These are phyloP conservation scores for Peromyscus melanophrys DNA, from an alignment of 2,797 vertebrate genomes.

Conservation along the genomic window DNA sequence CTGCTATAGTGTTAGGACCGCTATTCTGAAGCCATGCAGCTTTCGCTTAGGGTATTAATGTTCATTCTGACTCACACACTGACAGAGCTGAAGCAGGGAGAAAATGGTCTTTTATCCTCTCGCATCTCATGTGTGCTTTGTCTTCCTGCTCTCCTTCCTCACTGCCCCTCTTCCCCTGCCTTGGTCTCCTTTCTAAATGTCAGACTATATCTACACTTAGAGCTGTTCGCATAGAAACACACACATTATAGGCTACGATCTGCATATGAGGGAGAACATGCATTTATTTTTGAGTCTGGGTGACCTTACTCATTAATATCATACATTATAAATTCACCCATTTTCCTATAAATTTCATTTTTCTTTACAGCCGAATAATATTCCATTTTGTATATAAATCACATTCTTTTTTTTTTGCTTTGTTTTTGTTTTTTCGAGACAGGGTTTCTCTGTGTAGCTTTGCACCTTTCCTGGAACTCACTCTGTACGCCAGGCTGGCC, in stretches of 20 bases:
- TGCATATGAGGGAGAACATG: not conserved
- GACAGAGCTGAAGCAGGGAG: not conserved
- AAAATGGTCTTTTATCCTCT: not conserved
- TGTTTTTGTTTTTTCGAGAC: too few relatives aligned
- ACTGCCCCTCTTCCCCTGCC: not conserved
- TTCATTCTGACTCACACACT: not conserved
- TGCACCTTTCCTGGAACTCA: too few relatives aligned
- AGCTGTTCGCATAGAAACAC: not conserved
- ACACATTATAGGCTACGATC: not conserved
- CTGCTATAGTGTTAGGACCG: not conserved
- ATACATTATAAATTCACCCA: not conserved
- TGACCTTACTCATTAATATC: not conserved
- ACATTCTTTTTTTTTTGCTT: not conserved
- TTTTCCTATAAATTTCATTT: not conserved
- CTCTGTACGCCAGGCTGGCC: too few relatives aligned
- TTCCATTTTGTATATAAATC: not conserved
- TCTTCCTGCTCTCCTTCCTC: not conserved
- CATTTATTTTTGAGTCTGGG: not conserved
- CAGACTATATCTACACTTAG: not conserved
- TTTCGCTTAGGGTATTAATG: not conserved
- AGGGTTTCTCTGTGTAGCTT: too few relatives aligned
- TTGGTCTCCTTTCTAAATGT: not conserved
- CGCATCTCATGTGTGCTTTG: not conserved
- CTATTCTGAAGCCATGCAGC: not conserved
- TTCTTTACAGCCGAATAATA: not conserved